phyloP scores from a whole-genome alignment of 2,888 invertebrate species.

The Leptinotarsa peninsularis region DNA sequence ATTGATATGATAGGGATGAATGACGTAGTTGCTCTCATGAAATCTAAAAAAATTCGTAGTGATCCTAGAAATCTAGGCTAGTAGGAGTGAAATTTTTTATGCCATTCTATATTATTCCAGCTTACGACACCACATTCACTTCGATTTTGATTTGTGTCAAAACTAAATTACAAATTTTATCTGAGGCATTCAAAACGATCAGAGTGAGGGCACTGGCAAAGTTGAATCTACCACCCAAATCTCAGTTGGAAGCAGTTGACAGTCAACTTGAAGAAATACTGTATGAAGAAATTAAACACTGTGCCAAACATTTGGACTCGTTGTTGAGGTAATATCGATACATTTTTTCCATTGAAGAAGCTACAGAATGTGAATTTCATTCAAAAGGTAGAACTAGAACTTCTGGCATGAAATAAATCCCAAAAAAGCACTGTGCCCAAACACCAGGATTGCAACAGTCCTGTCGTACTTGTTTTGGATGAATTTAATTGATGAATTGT shows the following conservation, averaged over 20 bases:
- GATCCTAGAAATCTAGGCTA: background rate
- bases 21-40: no score
- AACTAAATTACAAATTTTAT: constrained; percentile 8
- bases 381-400: no score
- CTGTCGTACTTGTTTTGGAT: no score
- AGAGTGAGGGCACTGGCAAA: constrained; percentile 23
- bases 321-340: constrained; percentile 18
- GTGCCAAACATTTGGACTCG: constrained; percentile 20
- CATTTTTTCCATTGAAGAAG: no score
- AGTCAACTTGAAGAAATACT: constrained; percentile 12
- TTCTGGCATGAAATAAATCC: no score
- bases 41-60: no score
- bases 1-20: no score
- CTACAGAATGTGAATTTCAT: no score
- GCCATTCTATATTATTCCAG: background rate
- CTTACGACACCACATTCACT: constrained; percentile 13
- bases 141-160: constrained; percentile 18
- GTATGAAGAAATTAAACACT: constrained; percentile 15
- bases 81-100: background rate
- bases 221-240: background rate
- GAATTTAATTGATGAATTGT: no score
- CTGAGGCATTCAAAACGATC: constrained; percentile 7
- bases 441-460: no score
- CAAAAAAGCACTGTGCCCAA: no score
- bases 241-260: constrained; percentile 5